Conservation (phyloP, 2,797 vertebrate species). For the Buceros bicornis region DNA sequence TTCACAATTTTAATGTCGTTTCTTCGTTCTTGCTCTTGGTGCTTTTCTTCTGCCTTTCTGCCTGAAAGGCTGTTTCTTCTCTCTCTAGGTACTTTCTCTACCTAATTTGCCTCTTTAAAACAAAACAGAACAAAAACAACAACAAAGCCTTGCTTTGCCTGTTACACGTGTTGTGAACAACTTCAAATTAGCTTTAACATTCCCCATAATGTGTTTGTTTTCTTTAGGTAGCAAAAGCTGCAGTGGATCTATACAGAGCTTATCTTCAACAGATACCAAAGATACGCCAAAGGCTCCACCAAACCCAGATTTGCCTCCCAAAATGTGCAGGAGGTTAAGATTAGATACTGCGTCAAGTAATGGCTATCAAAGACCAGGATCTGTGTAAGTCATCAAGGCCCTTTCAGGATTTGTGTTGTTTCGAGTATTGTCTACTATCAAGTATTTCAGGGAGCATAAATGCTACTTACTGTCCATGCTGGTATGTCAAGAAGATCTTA, state of each 20-base stretch:
- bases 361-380: slow-evolving; percentile 93
- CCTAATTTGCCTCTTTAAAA: slow-evolving; percentile 6
- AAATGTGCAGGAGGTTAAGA: slow-evolving; percentile 82
- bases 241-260: slow-evolving; percentile 92
- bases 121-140: background rate
- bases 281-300: slow-evolving; percentile 81
- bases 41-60: slow-evolving; percentile 17
- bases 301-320: slow-evolving; percentile 88
- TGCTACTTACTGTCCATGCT: background rate
- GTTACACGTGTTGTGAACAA: background rate
- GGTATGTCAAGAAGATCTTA: background rate
- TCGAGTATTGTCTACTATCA: background rate
- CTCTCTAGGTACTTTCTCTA: slow-evolving; percentile 27
- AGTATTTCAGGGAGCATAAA: background rate
- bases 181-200: slow-evolving; percentile 1
- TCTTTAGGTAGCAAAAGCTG: slow-evolving; percentile 92
- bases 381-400: slow-evolving; percentile 86
- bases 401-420: background rate
- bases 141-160: background rate
- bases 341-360: slow-evolving; percentile 88
- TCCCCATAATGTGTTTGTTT: slow-evolving; percentile 62
- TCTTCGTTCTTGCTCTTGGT: background rate
- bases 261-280: slow-evolving; percentile 89
- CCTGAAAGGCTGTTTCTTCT: slow-evolving; percentile 23
- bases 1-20: background rate